Conservation (phyloP, 1,140 invertebrate species). For the Neuroterus valhalla region DNA sequence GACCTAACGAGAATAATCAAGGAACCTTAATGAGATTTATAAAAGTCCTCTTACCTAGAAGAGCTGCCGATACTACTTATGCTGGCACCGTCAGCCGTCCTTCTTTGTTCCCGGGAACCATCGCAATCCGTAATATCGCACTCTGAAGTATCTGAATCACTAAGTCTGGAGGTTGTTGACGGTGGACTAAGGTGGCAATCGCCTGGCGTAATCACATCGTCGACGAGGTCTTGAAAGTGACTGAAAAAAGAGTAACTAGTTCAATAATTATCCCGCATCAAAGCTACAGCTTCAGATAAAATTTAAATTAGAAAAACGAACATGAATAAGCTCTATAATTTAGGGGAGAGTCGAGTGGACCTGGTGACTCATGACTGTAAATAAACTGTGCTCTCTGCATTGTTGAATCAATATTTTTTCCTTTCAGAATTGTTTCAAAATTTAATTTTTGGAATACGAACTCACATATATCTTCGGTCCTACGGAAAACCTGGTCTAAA, state of each 20-base stretch:
- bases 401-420: no score
- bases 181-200: slow-evolving; percentile 93
- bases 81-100: slow-evolving; percentile 84
- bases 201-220: slow-evolving; percentile 80
- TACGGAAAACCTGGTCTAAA: no score
- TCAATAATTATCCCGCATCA: slow-evolving; percentile 28
- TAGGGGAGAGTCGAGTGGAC: no score
- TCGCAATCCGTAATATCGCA: slow-evolving; percentile 87
- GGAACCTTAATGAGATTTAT: slow-evolving; percentile 37
- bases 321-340: no score
- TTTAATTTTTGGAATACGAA: no score
- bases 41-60: slow-evolving; percentile 77
- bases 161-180: slow-evolving; percentile 89
- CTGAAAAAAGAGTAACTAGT: slow-evolving; percentile 44
- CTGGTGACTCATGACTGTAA: no score
- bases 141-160: slow-evolving; percentile 95
- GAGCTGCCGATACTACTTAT: slow-evolving; percentile 92
- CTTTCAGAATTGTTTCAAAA: no score
- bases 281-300: neutral
- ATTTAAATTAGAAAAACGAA: no score
- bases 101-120: slow-evolving; percentile 77
- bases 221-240: slow-evolving; percentile 69
- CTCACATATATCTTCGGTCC: no score
- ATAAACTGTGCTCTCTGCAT: no score
- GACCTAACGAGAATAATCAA: slow-evolving; percentile 31